Base-by-base conservation (phyloP, 2,888 invertebrate genomes). In the Tuberolachnus salignus region DNA sequence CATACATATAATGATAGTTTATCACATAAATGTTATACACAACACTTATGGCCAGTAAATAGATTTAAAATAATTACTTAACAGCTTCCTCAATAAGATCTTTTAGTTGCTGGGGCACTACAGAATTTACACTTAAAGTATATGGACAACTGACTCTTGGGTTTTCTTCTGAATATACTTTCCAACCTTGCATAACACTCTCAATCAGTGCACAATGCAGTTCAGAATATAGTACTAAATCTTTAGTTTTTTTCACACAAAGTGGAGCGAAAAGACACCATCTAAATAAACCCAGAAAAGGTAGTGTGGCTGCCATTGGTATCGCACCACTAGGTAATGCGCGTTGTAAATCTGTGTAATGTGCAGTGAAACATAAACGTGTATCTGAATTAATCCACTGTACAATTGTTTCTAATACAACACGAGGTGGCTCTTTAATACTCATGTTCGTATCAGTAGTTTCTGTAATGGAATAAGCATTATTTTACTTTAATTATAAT, bases 221-320 rank as follows among this genome's bases (percentile, higher is more conserved):
- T 82, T 89, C 88, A n/a, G 89, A 88, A 82, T 92, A 92, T 9
- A 89, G 83, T 55, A 55, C 57, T 69, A 0, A 85, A 82, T 10
- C 83, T 84, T 84, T 80, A 67, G 85, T 83, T 49, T 81, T 80
- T 9, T 80, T 67, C 6, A 84, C 85, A 61, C 87, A 88, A 6
- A 92, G 85, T 0, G 92, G 91, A 0, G 92, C 90, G 14, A 92
- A 85, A 4, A 92, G 88, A 83, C 91, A 91, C 92, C 92, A 93
- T 81, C 89, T 89, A n/a, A 82, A 88, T n/a, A 94, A 88, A 0
- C 94, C 94, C 0, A 92, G 91, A 51, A 94, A 88, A 0, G 94
- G 94, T 0, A 94, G 92, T 8, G 92, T 91, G 0, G 92, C 92
- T 4, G 93, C 92, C 93, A 94, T 94, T 0, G 93, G 92, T 82